A percentile compares a stretch with the other conserved stretches of the same genome.
phyloP scores from a whole-genome alignment of 2,797 vertebrate species.

The Acanthiza pusilla region DNA sequence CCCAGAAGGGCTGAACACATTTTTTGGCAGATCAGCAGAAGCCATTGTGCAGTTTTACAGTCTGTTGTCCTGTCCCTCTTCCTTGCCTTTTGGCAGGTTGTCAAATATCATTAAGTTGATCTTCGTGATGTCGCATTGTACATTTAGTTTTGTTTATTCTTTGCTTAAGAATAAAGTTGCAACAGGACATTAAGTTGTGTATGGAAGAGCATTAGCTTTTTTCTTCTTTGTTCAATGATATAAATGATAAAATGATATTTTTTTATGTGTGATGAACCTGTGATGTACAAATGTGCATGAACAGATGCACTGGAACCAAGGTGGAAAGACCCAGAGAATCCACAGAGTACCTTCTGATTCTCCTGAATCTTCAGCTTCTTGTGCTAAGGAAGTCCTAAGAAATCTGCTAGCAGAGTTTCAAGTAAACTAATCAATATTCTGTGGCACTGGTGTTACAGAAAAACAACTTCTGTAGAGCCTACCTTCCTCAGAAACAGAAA shows the following conservation, averaged over 20 bases:
- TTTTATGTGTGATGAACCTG: background rate
- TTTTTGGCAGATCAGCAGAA: slow-evolving; percentile 30
- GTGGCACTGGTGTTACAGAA: background rate
- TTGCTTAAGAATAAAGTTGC: slow-evolving; percentile 21
- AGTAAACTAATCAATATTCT: background rate
- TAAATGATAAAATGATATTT: background rate
- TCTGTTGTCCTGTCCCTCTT: slow-evolving; percentile 33
- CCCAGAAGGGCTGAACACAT: slow-evolving; percentile 7
- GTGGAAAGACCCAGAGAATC: background rate
- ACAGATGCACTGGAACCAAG: background rate
- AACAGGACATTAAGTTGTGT: background rate
- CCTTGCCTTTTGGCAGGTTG: slow-evolving; percentile 64
- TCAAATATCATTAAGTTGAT: slow-evolving; percentile 61
- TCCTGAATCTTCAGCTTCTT: background rate
- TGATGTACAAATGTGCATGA: background rate
- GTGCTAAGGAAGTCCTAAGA: background rate
- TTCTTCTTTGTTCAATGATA: background rate
- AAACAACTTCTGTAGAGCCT: background rate
- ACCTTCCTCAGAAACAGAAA: background rate
- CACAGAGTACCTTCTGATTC: background rate
- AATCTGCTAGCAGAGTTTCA: background rate
- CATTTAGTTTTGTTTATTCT: slow-evolving; percentile 52
- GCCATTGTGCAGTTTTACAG: slow-evolving; percentile 40
- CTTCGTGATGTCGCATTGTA: slow-evolving; percentile 26
- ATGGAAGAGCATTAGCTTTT: background rate